These are phyloP conservation scores for Opisthograptis luteolata DNA, from an alignment of 2,888 invertebrate genomes.

Conservation along the genomic window DNA sequence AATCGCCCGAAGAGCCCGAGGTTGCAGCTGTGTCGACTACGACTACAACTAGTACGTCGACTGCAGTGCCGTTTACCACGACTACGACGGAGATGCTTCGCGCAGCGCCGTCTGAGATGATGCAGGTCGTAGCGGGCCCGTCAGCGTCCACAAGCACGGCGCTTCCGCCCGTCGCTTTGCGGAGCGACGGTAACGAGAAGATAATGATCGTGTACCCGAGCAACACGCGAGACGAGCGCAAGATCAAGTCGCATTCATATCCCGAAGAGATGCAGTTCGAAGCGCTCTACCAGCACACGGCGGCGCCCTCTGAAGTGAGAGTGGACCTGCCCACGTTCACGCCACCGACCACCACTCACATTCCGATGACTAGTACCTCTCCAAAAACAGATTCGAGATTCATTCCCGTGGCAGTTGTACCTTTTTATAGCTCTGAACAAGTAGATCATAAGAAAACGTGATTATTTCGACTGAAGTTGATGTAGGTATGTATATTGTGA, in stretches of 20 bases:
- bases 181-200: slow-evolving; percentile 69
- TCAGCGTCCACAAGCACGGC: slow-evolving; percentile 69
- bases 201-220: slow-evolving; percentile 81
- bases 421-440: slow-evolving; percentile 51
- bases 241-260: slow-evolving; percentile 77
- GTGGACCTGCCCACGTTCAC: slow-evolving; percentile 86
- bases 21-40: slow-evolving; percentile 49
- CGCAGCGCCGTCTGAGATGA: slow-evolving; percentile 68
- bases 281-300: slow-evolving; percentile 74
- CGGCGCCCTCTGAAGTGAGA: slow-evolving; percentile 64
- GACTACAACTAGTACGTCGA: slow-evolving; percentile 56
- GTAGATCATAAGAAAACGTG: slow-evolving; percentile 44
- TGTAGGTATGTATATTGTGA: slow-evolving; percentile 1
- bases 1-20: slow-evolving; percentile 73
- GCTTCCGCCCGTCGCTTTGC: slow-evolving; percentile 71
- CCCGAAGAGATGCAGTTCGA: slow-evolving; percentile 81
- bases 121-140: slow-evolving; percentile 68
- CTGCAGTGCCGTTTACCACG: slow-evolving; percentile 50
- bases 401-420: slow-evolving; percentile 42
- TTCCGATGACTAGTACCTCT: slow-evolving; percentile 46
- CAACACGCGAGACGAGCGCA: slow-evolving; percentile 76
- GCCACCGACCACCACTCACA: slow-evolving; percentile 63
- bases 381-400: slow-evolving; percentile 54
- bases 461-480: slow-evolving; percentile 19
- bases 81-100: slow-evolving; percentile 60